Evolutionary conservation across 2,888 invertebrate genomes (phyloP), one percentile per base, ranked within the genome.

Genomic region (Pandemis heparana): DNA sequence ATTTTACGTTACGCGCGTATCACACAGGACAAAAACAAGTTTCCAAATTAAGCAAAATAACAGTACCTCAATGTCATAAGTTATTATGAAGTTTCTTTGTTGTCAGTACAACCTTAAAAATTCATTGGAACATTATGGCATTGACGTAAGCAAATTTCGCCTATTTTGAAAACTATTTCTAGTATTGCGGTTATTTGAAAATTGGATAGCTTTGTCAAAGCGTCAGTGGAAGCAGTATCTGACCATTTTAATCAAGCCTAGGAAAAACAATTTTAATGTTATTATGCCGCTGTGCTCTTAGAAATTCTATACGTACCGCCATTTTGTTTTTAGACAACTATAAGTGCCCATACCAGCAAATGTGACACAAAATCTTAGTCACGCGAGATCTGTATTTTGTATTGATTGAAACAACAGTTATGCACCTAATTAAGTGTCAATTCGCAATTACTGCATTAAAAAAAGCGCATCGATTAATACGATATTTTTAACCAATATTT

Each of bases 221-320:
- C 78, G 79, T 77, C 80, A 75, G 76, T 80, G 82, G 80, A 84
- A 89, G 88, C 89, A 85, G 82, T 84, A 78, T 84, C 86, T 85
- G 87, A 88, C 87, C 84, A 85, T 83, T 82, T 32, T 82, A 66
- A 77, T 51, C 38, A 74, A 87, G 87, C 87, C 81, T 83, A 80
- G 83, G 81, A 85, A 85, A 88, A 87, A 83, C 83, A 83, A 87
- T 80, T 82, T 86, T 88, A 89, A 84, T 75, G 75, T 77, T 78
- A 79, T 83, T 85, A 84, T 85, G 85, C 87, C 83, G 83, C 87
- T 85, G 84, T 85, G 79, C 79, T 84, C 83, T 82, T 84, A 82
- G 79, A 77, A 79, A 83, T 69, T 64, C 59, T 69, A 72, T 60
- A 56, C 62, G 43, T 32, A 63, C n/a, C 53, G 56, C 46, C 38